Evolutionary conservation across 2,797 vertebrate species (phyloP), one percentile per base, ranked within the genome.

Genomic region (Menidia menidia): DNA sequence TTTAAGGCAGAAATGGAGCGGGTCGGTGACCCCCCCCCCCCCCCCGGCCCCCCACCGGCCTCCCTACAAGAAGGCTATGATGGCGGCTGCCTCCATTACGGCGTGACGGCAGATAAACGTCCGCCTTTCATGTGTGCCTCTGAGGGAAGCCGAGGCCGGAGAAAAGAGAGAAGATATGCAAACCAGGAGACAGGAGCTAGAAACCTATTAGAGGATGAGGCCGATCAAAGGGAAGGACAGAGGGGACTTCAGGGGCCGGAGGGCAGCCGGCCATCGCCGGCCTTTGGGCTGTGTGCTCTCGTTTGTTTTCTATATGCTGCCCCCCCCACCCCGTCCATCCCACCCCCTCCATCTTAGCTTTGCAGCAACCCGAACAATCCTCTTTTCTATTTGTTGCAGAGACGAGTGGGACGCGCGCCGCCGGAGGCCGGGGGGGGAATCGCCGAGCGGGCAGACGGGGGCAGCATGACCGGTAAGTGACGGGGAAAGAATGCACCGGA

Each of bases 381-480:
- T 82, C 78, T 87, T 87, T 86, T 93, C 88, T 78, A 73, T 87
- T 78, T 81, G 77, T 89, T 64, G 2, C 86, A 94, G 85, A 77
- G 76, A 78, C 82, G 39, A 82, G 78, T 82, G 47, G 44, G 84
- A 80, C 81, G 52, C 80, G 66, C 71, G 63, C 43, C 75, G 14
- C 84, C 78, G 77, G 77, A 85, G 77, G 85, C 73, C 82, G 61
- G 86, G 79, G 83, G 83, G 87, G 86, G 85, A 25, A 25, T 25
- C 25, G 25, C 25, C 25, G 25, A 25, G 25, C 25, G 25, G 25
- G 25, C 25, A 25, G 25, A 25, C 25, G 25, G 25, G 1, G 25
- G 25, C 85, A 81, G 44, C 58, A 83, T 89, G 88, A 87, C 88
- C 57, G 92, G 93, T 94, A 92, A 73, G 93, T 87, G 64, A n/a